phyloP scores from a whole-genome alignment of 2,888 invertebrate genomes.

The Campoletis raptor region DNA sequence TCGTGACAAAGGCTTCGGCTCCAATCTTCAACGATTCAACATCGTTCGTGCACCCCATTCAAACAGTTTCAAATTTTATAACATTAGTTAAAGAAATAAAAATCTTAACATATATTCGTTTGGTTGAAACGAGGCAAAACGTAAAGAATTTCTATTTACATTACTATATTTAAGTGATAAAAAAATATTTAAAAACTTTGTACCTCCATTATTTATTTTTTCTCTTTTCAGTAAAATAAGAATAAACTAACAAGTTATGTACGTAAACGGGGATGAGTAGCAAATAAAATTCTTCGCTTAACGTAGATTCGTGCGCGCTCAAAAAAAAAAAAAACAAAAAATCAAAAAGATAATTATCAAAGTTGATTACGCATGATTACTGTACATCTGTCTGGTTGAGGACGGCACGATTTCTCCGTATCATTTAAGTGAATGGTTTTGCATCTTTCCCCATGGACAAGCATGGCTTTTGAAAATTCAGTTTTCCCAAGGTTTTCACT shows the following conservation, averaged over 20 bases:
- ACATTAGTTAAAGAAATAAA: slow-evolving; percentile 32
- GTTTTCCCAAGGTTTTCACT: slow-evolving; percentile 13
- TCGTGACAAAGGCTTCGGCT: slow-evolving; percentile 68
- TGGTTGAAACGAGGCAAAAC: slow-evolving; percentile 46
- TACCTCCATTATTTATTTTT: slow-evolving; percentile 55
- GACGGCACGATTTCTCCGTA: slow-evolving; percentile 16
- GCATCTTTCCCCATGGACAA: background rate
- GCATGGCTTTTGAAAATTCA: slow-evolving; percentile 16
- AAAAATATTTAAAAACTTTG: slow-evolving; percentile 63
- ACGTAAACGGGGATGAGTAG: slow-evolving; percentile 41
- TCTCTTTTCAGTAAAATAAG: slow-evolving; percentile 36
- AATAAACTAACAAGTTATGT: slow-evolving; percentile 48
- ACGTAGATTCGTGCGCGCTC: slow-evolving; percentile 11
- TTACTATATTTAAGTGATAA: slow-evolving; percentile 47
- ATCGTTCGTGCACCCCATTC: slow-evolving; percentile 21
- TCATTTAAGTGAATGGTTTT: background rate
- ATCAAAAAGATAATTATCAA: slow-evolving; percentile 27
- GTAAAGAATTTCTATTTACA: slow-evolving; percentile 57
- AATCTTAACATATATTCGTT: slow-evolving; percentile 65
- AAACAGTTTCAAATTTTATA: slow-evolving; percentile 59
- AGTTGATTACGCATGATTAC: slow-evolving; percentile 30
- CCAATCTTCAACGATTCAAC: slow-evolving; percentile 47
- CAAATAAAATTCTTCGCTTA: slow-evolving; percentile 35
- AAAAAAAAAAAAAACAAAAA: slow-evolving; percentile 14
- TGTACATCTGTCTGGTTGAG: slow-evolving; percentile 28